Base-by-base conservation (phyloP, 2,797 vertebrate species). In the Gobio occitaniae region DNA sequence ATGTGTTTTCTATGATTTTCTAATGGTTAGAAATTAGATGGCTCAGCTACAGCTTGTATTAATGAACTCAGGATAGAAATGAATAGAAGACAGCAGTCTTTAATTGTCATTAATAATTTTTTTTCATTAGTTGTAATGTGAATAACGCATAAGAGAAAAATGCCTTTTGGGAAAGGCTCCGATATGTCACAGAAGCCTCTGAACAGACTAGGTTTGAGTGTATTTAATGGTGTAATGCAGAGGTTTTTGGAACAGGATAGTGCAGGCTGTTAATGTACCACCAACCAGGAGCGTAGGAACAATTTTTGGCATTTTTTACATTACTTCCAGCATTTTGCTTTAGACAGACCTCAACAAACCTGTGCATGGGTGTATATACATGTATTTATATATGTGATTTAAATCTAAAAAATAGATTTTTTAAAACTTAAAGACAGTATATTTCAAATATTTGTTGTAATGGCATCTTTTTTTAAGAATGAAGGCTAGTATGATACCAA, bases 301-400 rank as follows among this genome's bases (percentile, higher is more conserved):
- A 48, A 41, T 72, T 82, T 72, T 25, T n/a, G 74, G 32, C 11
- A 76, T 38, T 56, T 56, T 56, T 76, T 29, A 72, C 68, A 82
- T 61, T 72, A 59, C 80, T 44, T 81, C 38, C 1, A 11, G 6
- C 16, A n/a, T 71, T 65, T 29, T 59, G 38, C 11, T 38, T 50
- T 32, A 56, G 6, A 32, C 66, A 71, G 50, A 71, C 38, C 71
- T 61, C 52, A 29, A n/a, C 38, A 15, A 82, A 72, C 52, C 19
- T 76, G 32, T 38, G 29, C 29, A 54, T 56, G 50, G 32, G 52
- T 1, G 19, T 25, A 25, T 25, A 25, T 25, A 25, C 25, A 25
- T 25, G 25, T 25, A 25, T 25, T 25, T 25, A 25, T 25, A 25
- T 25, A 25, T 25, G 25, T 25, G 25, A 25, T 25, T 25, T 25